phyloP scores from a whole-genome alignment of 2,888 invertebrate species.

The Amiota mariae region DNA sequence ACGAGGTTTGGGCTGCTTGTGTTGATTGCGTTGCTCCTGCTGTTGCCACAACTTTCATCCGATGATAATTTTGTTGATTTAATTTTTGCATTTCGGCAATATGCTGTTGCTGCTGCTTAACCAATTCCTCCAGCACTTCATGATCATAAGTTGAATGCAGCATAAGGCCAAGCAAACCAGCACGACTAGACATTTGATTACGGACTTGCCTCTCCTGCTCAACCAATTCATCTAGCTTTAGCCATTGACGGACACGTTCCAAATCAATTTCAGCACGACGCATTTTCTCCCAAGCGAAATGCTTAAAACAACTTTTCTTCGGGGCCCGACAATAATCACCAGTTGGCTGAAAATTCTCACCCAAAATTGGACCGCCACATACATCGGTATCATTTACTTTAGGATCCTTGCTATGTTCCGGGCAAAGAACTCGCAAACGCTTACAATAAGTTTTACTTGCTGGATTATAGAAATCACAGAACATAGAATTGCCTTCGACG shows the following conservation, averaged over 20 bases:
- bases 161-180: conserved; percentile 94
- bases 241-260: conserved; percentile 93
- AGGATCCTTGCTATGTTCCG: conserved; percentile 96
- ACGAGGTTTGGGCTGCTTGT: too few species aligned
- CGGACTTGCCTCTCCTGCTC: conserved; percentile 94
- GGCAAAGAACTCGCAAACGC: conserved; percentile 93
- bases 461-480: conserved; percentile 96
- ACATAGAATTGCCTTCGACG: conserved; percentile 96
- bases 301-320: conserved; percentile 92
- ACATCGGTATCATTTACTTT: conserved; percentile 91
- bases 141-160: conserved; percentile 98
- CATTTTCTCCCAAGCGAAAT: conserved; percentile 97
- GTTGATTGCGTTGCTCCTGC: conserved; percentile 17
- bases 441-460: conserved; percentile 95
- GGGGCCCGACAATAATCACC: conserved; percentile 90
- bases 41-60: conserved; percentile 41
- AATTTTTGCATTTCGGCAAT: conserved; percentile 55
- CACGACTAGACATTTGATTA: conserved; percentile 82
- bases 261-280: conserved; percentile 95
- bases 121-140: conserved; percentile 86
- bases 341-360: conserved; percentile 86
- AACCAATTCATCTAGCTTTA: conserved; percentile 92
- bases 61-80: conserved; percentile 30
- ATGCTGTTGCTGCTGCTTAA: conserved; percentile 70
- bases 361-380: conserved; percentile 93